These are phyloP conservation scores for Caenorhabditis inopinata DNA, from an alignment of 1,140 invertebrate species.

Conservation along the genomic window DNA sequence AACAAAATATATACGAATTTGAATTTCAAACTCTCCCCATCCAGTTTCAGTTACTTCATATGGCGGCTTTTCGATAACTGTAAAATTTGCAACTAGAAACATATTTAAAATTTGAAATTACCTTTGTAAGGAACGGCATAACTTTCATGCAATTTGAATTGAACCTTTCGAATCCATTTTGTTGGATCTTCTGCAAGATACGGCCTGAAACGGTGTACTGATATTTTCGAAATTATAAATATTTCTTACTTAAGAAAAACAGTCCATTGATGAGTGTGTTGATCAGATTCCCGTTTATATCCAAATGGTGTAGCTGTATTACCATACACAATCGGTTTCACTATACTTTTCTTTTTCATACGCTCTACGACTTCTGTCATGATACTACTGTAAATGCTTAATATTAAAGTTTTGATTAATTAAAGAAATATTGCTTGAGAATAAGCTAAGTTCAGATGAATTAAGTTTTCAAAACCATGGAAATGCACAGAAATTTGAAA, in stretches of 20 bases:
- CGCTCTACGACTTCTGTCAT: slow-evolving; percentile 45
- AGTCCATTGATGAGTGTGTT: slow-evolving; percentile 98
- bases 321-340: slow-evolving; percentile 95
- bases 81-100: slow-evolving; percentile 21
- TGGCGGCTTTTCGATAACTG: slow-evolving; percentile 84
- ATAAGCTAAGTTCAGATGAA: not conserved
- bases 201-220: slow-evolving; percentile 76
- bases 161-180: slow-evolving; percentile 68
- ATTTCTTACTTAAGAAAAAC: slow-evolving; percentile 73
- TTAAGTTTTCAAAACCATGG: not conserved
- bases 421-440: not conserved
- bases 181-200: slow-evolving; percentile 73
- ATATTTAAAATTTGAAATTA: slow-evolving; percentile 47
- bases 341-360: slow-evolving; percentile 70
- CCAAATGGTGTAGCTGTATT: slow-evolving; percentile 93
- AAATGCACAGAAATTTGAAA: not conserved
- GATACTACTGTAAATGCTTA: not conserved
- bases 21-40: slow-evolving; percentile 99
- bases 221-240: no score
- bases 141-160: slow-evolving; percentile 96
- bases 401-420: not conserved
- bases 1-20: slow-evolving; percentile 95
- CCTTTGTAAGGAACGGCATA: slow-evolving; percentile 87
- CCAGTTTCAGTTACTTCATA: slow-evolving; percentile 98
- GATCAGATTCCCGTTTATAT: slow-evolving; percentile 95